Base-by-base conservation (phyloP, 2,797 vertebrate genomes). In the Onychomys arenicola region DNA sequence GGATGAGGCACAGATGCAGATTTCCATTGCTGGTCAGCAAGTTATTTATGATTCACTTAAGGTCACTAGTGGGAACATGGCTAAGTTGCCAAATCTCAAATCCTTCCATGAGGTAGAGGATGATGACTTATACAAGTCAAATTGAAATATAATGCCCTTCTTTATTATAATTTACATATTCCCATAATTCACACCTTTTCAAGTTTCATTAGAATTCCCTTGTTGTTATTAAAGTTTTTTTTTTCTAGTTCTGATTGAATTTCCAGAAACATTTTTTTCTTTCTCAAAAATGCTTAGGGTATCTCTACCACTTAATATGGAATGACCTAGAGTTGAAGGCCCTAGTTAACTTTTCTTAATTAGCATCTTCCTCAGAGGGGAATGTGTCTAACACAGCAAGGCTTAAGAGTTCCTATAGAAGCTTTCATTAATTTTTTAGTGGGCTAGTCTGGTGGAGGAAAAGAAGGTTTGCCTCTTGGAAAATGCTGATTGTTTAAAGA, bases 21-120 rank as follows among this genome's bases (percentile, higher is more conserved):
- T 97, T 97, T 96, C 95, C 81, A 34, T 90, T 71, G n/a, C 89
- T 94, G 86, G 91, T 90, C 91, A 96, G 94, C 73, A 87, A 78
- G 93, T 94, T 96, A 95, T 96, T 93, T 97, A 95, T 91, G 94
- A 91, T 95, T 95, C 89, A 91, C 65, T 91, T 63, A 96, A 86
- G 95, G 87, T 91, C 76, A 91, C 76, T 93, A 90, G 76, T 37
- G 52, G 94, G 92, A 97, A 85, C 27, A 19, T 46, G 37, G 57
- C 95, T 78, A 65, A n/a, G 86, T 89, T 95, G 96, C 89, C 96
- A 97, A 94, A 96, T 97, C 83, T 97, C 88, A 93, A 49, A 81
- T 94, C 43, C 46, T 95, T 97, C 93, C 81, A 85, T 71, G 34
- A 82, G 71, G 81, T 88, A 46, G 69, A 91, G 65, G 91, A 78